Evolutionary conservation across 1,140 invertebrate species (phyloP).

Genomic region (Medauroidea extradentata): DNA sequence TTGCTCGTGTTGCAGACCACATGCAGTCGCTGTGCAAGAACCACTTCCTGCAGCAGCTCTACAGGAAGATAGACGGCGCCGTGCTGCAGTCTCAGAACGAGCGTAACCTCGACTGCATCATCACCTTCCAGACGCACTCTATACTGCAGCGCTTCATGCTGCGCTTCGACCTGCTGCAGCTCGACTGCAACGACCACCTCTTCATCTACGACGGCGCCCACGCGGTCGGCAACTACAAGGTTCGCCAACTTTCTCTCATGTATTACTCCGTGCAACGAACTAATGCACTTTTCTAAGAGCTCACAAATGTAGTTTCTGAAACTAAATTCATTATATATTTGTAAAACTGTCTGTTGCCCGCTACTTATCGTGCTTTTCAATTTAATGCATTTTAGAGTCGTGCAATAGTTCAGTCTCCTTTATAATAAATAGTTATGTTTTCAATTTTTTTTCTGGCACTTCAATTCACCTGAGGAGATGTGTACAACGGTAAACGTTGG

Average conservation of each 20-base stretch:
- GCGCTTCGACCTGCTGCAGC: constrained; percentile 72
- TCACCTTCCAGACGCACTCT: constrained; percentile 90
- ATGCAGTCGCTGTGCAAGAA: constrained; percentile 82
- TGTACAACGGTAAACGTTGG: too few species aligned
- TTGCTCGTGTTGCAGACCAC: constrained; percentile 65
- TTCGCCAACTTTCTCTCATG: constrained; percentile 41
- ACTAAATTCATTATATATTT: too few species aligned
- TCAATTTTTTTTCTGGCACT: too few species aligned
- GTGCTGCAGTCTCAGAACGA: constrained; percentile 84
- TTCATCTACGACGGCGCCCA: constrained; percentile 90
- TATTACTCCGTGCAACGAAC: too few species aligned
- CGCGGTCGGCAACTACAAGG: constrained; percentile 79
- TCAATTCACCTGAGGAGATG: too few species aligned
- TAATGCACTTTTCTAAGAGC: too few species aligned
- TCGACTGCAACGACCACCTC: constrained; percentile 91
- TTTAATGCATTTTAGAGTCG: too few species aligned
- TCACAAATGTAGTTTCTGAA: too few species aligned
- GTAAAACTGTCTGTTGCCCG: too few species aligned
- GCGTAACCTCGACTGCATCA: constrained; percentile 81
- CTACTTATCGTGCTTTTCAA: too few species aligned
- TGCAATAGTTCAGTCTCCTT: too few species aligned
- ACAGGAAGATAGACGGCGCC: constrained; percentile 85
- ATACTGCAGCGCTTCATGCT: constrained; percentile 91
- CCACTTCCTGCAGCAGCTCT: constrained; percentile 77
- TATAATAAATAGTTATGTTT: too few species aligned